Evolutionary conservation across 2,113 vertebrate genomes (phyloP).

Genomic region (Struthio camelus): DNA sequence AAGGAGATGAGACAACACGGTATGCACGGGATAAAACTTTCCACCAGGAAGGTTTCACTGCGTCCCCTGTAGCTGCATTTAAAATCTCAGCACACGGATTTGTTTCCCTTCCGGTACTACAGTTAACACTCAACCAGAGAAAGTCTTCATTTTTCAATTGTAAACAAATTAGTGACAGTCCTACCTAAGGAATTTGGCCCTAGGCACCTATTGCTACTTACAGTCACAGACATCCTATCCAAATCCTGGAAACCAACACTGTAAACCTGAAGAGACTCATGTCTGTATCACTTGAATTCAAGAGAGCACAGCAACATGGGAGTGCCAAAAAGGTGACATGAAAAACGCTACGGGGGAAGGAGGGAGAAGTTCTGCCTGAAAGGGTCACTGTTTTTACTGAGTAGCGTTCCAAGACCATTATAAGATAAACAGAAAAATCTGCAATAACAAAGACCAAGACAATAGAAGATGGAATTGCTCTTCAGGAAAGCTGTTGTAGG

Average conservation of each 20-base stretch:
- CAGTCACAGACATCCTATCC: not conserved
- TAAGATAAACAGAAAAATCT: not conserved
- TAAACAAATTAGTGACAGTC: not conserved
- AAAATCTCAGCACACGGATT: not conserved
- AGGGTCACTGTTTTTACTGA: not conserved
- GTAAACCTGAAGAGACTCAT: not conserved
- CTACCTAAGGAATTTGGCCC: not conserved
- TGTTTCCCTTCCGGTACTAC: not conserved
- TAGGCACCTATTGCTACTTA: not conserved
- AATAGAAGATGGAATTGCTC: conserved; percentile 16
- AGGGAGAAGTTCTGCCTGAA: not conserved
- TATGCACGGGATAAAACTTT: not conserved
- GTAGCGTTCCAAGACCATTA: not conserved
- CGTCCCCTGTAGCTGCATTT: not conserved
- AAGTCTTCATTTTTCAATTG: not conserved
- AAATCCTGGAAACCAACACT: not conserved
- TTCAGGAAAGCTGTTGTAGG: not conserved
- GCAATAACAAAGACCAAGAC: conserved; percentile 2
- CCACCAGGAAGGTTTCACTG: not conserved
- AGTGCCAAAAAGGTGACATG: not conserved
- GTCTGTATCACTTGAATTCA: not conserved
- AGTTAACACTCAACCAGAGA: not conserved
- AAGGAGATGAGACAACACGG: not conserved
- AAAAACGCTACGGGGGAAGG: not conserved
- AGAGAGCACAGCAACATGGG: not conserved